Base-by-base conservation (phyloP, 2,797 vertebrate species). In the Taenioides sp. region DNA sequence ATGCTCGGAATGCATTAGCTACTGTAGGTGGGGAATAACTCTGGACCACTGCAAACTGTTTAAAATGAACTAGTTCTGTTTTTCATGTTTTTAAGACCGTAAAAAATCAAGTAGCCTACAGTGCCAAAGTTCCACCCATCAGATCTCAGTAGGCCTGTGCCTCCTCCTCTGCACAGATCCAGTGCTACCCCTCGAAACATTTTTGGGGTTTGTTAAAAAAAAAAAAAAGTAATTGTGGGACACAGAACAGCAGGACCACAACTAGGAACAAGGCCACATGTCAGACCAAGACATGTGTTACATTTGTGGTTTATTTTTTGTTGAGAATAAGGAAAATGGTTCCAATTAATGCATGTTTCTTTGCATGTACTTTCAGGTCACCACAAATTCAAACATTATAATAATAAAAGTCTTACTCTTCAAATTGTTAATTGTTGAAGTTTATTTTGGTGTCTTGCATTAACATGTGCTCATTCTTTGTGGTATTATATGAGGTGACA, bases 231-330 rank as follows among this genome's bases (percentile, higher is more conserved):
- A 20, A 52, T 52, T 72, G 69, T 68, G 66, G 74, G 78, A 75
- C 74, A 65, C 65, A 78, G 78, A 86, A 77, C 77, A 86, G 83
- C 80, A 71, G 67, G 68, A 34, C 57, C 50, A 64, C 76, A 80
- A 82, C 86, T 86, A 88, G 86, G 72, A 77, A 2, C 71, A 72
- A 71, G 84, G 72, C 89, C 88, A 92, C 83, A 91, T 92, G 88
- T 87, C 73, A 68, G 69, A 68, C 69, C 67, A 49, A 67, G 68
- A 52, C 17, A 52, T 52, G 50, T 9, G 50, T n/a, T 74, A 47
- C 69, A 77, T 64, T 43, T 69, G 28, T 34, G 28, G 49, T 65
- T 64, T 58, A 64, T 60, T 72, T 34, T 79, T 76, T 80, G 77
- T 73, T 73, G 60, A 78, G 65, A 78, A 81, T 64, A 80, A 67